Base-by-base conservation (phyloP, 2,888 invertebrate species). In the Teleiodes luculella region DNA sequence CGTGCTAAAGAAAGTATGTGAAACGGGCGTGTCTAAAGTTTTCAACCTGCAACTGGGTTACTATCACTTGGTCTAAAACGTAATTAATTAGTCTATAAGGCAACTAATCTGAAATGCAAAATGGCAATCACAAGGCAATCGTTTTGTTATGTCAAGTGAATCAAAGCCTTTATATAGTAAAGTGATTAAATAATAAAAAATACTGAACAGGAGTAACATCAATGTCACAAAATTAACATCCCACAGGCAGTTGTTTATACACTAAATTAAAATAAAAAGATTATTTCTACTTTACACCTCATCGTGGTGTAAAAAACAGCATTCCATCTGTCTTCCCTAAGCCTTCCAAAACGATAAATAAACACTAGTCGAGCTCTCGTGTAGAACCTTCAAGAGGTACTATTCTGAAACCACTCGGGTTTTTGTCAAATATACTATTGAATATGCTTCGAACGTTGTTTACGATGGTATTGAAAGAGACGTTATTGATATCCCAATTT, bases 311-410 rank as follows among this genome's bases (percentile, higher is more conserved):
- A 83, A 85, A 83, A 86, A 83, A 84, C 80, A 80, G 78, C 85
- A 87, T 86, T 86, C 84, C 86, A 81, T 84, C 83, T 82, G 85
- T 85, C 85, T 86, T 80, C 80, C 79, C 76, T 80, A 82, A 85
- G 83, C 81, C 86, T 76, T 85, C 83, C 80, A 85, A 86, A 88
- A 86, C 84, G 86, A 86, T 86, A 86, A 88, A 86, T 86, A 88
- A 88, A 87, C 87, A 87, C 86, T 84, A 84, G 79, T 68, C 76
- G 71, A 71, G 71, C 72, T 78, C 83, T 81, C 71, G 74, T 78
- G 67, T 78, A 72, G 70, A 74, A 74, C 73, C 72, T 68, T 72
- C 61, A 60, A 68, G 61, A 41, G 28, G 49, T n/a, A 24, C 13
- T 49, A 49, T 49, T 49, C 49, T 49, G 20, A 14, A 4, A 37